Evolutionary conservation across 2,888 invertebrate genomes (phyloP).

Genomic region (Metacarcinus magister): DNA sequence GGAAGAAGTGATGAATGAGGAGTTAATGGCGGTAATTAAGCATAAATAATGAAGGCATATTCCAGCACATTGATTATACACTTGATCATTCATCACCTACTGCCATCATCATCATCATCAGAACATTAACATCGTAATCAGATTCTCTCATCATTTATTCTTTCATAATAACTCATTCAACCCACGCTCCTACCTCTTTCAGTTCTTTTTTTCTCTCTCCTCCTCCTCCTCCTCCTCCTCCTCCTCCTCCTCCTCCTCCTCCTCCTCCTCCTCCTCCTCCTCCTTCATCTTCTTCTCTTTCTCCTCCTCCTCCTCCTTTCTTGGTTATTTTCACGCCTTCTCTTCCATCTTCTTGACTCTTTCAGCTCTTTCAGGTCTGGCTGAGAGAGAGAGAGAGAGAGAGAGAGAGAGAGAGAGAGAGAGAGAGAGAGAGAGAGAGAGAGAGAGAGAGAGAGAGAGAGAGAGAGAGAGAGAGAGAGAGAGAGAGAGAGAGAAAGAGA

Average conservation of each 20-base stretch:
- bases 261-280: not conserved
- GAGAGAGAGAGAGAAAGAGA: constrained; percentile 53
- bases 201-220: not conserved
- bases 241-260: not conserved
- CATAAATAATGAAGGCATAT: not conserved
- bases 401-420: constrained; percentile 49
- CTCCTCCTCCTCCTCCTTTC: not conserved
- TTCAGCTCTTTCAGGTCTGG: not conserved
- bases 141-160: constrained; percentile 39
- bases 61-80: not conserved
- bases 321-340: not conserved
- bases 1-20: not conserved
- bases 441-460: no score
- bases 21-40: constrained; percentile 34
- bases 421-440: no score
- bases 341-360: not conserved
- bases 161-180: not conserved
- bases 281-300: not conserved
- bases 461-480: constrained; percentile 53
- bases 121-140: constrained; percentile 13
- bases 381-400: constrained; percentile 38
- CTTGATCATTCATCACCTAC: not conserved
- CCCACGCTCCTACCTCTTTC: not conserved
- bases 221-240: not conserved
- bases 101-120: not conserved